Base-by-base conservation (phyloP, 2,797 vertebrate genomes). In the Momotus momota region DNA sequence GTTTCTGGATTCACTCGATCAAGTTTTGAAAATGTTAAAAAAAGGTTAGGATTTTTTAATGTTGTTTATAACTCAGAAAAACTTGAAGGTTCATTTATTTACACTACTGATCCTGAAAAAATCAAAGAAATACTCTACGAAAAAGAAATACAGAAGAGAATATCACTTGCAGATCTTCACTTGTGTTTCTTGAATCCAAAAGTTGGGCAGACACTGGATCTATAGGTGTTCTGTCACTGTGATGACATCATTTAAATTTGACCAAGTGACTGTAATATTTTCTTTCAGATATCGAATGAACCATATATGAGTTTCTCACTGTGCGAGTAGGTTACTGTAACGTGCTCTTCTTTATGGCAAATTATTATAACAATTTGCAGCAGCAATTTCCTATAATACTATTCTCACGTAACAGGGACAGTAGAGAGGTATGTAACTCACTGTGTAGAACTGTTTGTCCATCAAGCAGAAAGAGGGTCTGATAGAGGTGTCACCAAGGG, bases 321-420 rank as follows among this genome's bases (percentile, higher is more conserved):
- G 11, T 66, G 9, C 0, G 1, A 66, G 41, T 17, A 74, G 62
- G 29, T 91, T 72, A 55, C 58, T 72, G 43, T 20, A 65, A 40
- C 81, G n/a, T 70, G 8, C 23, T 74, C 12, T 71, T 66, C 54
- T 65, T 77, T 75, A 48, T 38, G 46, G 35, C 35, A 90, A 86
- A 20, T 86, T 74, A 66, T 86, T 88, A 60, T n/a, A 90, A 86
- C 51, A 86, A 84, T 93, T 94, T 86, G 20, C 26, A 66, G 41
- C 8, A 88, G 46, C 54, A 75, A 62, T 93, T 95, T 90, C 2
- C 62, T 73, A 6, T 86, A 87, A 70, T 82, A 35, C 27, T 57
- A 11, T 33, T 66, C 55, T 64, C 81, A 29, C 12, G 4, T 84
- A 79, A 72, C 31, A 80, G 64, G 40, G 48, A 67, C 27, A 57